Evolutionary conservation across 1,140 invertebrate species (phyloP), one percentile per base, ranked within the genome.

Genomic region (Antheraea mylitta): DNA sequence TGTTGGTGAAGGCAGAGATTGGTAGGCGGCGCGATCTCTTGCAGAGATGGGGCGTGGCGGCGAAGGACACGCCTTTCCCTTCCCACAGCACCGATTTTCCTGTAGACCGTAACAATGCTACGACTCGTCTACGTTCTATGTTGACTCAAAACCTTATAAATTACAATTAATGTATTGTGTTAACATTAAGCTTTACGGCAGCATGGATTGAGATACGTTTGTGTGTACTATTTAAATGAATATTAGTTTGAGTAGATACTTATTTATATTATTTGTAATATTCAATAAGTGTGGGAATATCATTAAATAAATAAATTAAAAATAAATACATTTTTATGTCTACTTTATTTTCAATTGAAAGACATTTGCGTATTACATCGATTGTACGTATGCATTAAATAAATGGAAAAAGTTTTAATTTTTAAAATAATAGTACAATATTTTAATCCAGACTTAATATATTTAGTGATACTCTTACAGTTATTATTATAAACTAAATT

Each of bases 11-110:
- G 61, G 63, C 62, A 48, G 69, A 64, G 58, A 68, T 71, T 72
- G 79, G 85, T 90, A 86, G 87, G 87, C 86, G 84, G 83, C 72
- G 79, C 76, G 82, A 79, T 73, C 75, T 85, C 81, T 85, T 84
- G 73, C 78, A 83, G 82, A 78, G 75, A 78, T 71, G 76, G 81
- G 89, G 89, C 85, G 89, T 90, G 87, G 79, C 84, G 19, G 9
- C 58, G 7, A 22, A 22, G 67, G 76, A 67, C 83, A 90, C 87
- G 87, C 86, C 89, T 72, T 75, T 58, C 66, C 70, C 81, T 78
- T 78, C 81, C 80, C 83, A 67, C 74, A 72, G 79, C 74, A 53
- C 45, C 69, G 78, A 76, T 77, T 76, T 70, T 67, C 58, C 65
- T 64, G 61, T 69, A 78, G 70, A 71, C 77, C 65, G 75, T 72